These are phyloP conservation scores for Luscinia megarhynchos DNA, from an alignment of 2,797 vertebrate species.

Conservation along the genomic window DNA sequence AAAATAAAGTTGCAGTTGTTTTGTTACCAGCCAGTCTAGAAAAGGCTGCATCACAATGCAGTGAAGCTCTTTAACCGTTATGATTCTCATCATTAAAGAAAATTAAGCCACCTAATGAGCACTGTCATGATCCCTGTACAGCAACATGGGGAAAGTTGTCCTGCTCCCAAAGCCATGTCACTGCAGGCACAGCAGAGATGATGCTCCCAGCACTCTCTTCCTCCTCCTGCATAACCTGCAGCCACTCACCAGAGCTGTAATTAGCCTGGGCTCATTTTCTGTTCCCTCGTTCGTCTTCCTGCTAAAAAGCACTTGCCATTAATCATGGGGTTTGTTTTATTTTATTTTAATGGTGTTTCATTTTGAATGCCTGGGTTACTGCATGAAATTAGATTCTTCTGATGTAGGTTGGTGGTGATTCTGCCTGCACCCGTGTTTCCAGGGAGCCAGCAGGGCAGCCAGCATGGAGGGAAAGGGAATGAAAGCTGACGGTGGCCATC, in stretches of 20 bases:
- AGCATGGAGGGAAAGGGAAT: not conserved
- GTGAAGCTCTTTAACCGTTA: not conserved
- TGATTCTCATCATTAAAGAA: not conserved
- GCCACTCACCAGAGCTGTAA: slow-evolving; percentile 22
- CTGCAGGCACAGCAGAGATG: not conserved
- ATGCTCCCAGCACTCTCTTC: not conserved
- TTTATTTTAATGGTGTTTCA: slow-evolving; percentile 29
- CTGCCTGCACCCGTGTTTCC: not conserved
- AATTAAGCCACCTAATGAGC: not conserved
- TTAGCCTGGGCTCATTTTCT: slow-evolving; percentile 48
- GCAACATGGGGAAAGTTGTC: not conserved
- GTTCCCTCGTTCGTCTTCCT: slow-evolving; percentile 46
- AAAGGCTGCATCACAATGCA: fast-evolving
- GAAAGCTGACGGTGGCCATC: not conserved
- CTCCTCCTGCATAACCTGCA: slow-evolving; percentile 46
- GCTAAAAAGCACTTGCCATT: slow-evolving; percentile 41
- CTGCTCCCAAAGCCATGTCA: not conserved
- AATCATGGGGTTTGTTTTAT: slow-evolving; percentile 8
- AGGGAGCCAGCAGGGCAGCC: not conserved
- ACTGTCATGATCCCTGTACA: not conserved
- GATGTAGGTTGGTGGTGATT: not conserved
- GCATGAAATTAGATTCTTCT: not conserved
- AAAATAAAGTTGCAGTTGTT: not conserved
- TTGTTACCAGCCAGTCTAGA: not conserved
- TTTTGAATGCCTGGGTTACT: slow-evolving; percentile 17